Evolutionary conservation across 1,140 invertebrate species (phyloP).

Genomic region (Holcopasites calliopsidis): DNA sequence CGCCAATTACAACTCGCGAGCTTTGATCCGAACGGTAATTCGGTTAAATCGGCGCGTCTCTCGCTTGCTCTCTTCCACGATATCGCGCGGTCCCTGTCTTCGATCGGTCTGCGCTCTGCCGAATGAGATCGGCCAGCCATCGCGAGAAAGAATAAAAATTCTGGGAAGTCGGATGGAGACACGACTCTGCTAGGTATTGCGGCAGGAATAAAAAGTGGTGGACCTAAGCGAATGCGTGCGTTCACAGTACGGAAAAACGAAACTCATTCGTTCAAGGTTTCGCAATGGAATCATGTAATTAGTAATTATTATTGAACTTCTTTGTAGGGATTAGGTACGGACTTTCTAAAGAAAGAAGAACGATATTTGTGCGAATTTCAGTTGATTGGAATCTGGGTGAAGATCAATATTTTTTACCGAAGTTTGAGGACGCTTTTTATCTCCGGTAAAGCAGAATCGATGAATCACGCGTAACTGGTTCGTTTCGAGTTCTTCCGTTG

Average conservation of each 20-base stretch:
- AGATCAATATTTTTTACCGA: not conserved
- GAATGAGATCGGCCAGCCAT: not conserved
- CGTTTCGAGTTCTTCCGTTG: slow-evolving; percentile 23
- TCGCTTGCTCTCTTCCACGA: not conserved
- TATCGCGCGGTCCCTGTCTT: not conserved
- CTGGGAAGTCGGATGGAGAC: slow-evolving; percentile 4
- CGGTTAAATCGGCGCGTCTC: slow-evolving; percentile 62
- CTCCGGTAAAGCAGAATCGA: not conserved
- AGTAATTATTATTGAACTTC: too few relatives aligned
- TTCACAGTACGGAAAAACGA: not conserved
- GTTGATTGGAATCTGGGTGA: not conserved
- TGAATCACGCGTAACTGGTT: slow-evolving; percentile 11
- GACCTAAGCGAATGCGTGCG: not conserved
- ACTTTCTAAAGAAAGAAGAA: not conserved
- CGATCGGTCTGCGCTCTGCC: not conserved
- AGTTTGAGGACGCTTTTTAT: not conserved
- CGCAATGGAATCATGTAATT: not conserved
- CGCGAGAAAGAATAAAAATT: not conserved
- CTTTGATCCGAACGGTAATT: slow-evolving; percentile 71
- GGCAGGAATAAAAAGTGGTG: not conserved
- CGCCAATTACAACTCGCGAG: slow-evolving; percentile 68
- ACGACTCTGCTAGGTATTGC: too few relatives aligned
- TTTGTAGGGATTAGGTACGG: too few relatives aligned
- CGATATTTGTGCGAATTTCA: not conserved
- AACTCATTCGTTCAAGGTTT: not conserved